Conservation (phyloP, 2,888 invertebrate genomes). For the Drosophila meridiana region DNA sequence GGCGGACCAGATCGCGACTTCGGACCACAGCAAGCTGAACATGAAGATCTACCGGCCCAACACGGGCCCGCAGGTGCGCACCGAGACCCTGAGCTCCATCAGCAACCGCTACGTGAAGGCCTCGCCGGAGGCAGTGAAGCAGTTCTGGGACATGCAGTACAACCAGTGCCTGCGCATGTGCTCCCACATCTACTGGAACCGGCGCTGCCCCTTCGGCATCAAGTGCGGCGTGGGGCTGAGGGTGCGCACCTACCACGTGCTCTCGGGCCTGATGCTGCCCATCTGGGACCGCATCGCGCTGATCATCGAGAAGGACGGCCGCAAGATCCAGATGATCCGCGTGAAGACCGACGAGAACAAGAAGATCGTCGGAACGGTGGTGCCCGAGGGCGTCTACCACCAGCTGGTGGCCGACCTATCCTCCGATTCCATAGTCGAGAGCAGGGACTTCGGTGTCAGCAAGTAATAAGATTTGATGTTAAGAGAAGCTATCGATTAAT, state of each 20-base stretch:
- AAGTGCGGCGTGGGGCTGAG: conserved; percentile 97
- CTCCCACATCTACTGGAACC: conserved; percentile 96
- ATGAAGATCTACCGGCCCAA: conserved; percentile 93
- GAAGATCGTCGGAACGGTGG: conserved; percentile 96
- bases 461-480: neutral
- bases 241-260: conserved; percentile 95
- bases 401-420: conserved; percentile 90
- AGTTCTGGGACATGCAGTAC: conserved; percentile 95
- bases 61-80: conserved; percentile 93
- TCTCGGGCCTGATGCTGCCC: conserved; percentile 97
- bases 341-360: conserved; percentile 93
- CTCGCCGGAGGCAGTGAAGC: conserved; percentile 90
- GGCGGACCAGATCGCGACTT: conserved; percentile 47
- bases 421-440: conserved; percentile 89
- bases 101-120: conserved; percentile 96
- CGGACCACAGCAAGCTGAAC: conserved; percentile 87
- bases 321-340: conserved; percentile 98
- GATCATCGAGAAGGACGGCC: conserved; percentile 91
- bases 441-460: conserved; percentile 9
- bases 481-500: too few species aligned
- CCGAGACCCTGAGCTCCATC: conserved; percentile 94
- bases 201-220: conserved; percentile 91
- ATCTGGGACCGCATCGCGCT: conserved; percentile 98
- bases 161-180: conserved; percentile 93
- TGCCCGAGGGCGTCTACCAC: conserved; percentile 95